Evolutionary conservation across 1,140 invertebrate species (phyloP).

Genomic region (Papilio machaon): DNA sequence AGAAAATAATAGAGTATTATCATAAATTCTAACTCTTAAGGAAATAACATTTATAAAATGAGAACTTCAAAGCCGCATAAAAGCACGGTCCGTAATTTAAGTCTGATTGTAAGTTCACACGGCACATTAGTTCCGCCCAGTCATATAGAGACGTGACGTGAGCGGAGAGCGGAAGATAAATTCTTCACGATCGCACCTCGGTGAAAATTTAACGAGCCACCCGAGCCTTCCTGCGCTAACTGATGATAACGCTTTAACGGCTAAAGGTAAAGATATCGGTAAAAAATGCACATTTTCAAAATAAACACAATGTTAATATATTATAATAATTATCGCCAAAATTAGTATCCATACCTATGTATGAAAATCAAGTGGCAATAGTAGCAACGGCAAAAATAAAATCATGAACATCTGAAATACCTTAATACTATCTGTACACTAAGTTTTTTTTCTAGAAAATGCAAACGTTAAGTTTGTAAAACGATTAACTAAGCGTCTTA

Average conservation of each 20-base stretch:
- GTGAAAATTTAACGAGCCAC: slow-evolving; percentile 62
- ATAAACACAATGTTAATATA: not conserved
- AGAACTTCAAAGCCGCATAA: too few species aligned
- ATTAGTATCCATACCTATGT: not conserved
- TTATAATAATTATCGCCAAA: not conserved
- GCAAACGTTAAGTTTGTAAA: not conserved
- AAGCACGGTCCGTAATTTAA: not conserved
- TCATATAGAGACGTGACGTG: slow-evolving; percentile 39
- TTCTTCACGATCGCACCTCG: slow-evolving; percentile 49
- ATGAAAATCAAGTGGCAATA: not conserved
- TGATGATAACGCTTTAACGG: slow-evolving; percentile 70
- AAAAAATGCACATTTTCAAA: slow-evolving; percentile 55
- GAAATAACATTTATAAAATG: too few species aligned
- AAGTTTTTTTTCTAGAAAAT: too few species aligned
- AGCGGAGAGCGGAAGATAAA: slow-evolving; percentile 49
- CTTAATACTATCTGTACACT: too few species aligned
- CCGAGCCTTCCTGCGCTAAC: slow-evolving; percentile 50
- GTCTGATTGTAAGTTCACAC: slow-evolving; percentile 26
- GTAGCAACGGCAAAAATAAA: not conserved
- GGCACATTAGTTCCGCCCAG: slow-evolving; percentile 36
- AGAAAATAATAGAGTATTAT: not conserved
- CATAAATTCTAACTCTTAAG: too few species aligned
- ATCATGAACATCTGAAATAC: too few species aligned
- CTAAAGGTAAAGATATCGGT: slow-evolving; percentile 59
- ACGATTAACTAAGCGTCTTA: slow-evolving; percentile 10